Conservation (phyloP, 2,113 vertebrate species). For the Osmerus mordax region DNA sequence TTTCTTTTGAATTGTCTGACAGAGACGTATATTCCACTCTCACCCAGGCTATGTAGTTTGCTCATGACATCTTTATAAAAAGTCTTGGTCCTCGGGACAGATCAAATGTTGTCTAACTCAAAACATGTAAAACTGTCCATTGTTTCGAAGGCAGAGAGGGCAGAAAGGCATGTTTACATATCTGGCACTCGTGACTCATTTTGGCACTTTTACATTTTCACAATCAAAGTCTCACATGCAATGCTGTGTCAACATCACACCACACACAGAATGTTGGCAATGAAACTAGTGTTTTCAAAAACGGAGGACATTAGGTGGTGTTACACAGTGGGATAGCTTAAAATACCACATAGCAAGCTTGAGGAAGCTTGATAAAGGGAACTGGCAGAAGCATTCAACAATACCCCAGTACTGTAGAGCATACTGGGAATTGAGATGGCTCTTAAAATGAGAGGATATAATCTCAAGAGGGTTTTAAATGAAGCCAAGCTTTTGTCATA, state of each 20-base stretch:
- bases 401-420: slow-evolving; percentile 7
- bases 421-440: slow-evolving; percentile 38
- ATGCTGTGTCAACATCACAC: background rate
- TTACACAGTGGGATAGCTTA: slow-evolving; percentile 22
- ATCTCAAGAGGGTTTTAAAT: slow-evolving; percentile 46
- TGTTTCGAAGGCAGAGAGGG: background rate
- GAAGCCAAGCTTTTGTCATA: slow-evolving; percentile 45
- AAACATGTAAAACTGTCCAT: background rate
- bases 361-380: background rate
- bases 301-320: slow-evolving; percentile 37
- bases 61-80: slow-evolving; percentile 21
- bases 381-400: slow-evolving; percentile 17
- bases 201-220: no score
- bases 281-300: slow-evolving; percentile 17
- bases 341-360: slow-evolving; percentile 18
- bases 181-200: no score
- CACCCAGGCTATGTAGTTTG: slow-evolving; percentile 6
- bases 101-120: background rate
- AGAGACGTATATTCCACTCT: slow-evolving; percentile 6
- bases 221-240: background rate
- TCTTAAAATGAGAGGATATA: slow-evolving; percentile 43
- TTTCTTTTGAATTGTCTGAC: slow-evolving; percentile 24
- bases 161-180: slow-evolving; percentile 1
- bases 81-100: background rate
- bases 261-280: no score